Evolutionary conservation across 53 echinoderm and acorn worm species (phyloP), one percentile per base, ranked within the genome.

Genomic region (Mesocentrotus franciscanus): DNA sequence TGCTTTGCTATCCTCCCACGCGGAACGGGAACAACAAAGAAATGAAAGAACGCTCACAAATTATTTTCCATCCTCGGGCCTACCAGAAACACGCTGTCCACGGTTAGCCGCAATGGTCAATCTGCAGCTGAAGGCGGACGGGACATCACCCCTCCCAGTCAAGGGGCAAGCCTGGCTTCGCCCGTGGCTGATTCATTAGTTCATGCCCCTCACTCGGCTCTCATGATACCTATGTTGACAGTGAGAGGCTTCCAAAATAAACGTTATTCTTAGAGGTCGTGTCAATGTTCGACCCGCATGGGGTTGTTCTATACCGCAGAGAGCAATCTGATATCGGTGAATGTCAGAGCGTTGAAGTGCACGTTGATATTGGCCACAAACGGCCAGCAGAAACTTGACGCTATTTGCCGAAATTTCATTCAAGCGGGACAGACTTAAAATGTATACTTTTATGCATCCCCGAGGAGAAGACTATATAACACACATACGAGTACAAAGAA

Each of bases 211-310:
- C 87, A 87, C 18, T 10, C 8, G 36, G 87, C 39, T 58, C 57
- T 87, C 58, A 17, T 58, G 58, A 56, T 56, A 58, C 58, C n/a
- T 59, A 87, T 87, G 81, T 87, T 87, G 87, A 87, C 87, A 87
- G 58, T 56, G 87, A 58, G 87, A 87, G 10, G 87, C 87, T 87
- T 29, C 87, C 29, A 87, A 87, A 87, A 58, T 27, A 87, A 87
- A 87, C 87, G 58, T 87, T 87, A n/a, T 56, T 24, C 26, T 58
- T 58, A 8, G 87, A 87, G 87, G 57, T 87, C 58, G 87, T n/a
- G 57, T 29, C 58, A 87, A 58, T 87, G 58, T 87, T 56, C 58
- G 56, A 87, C 26, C 87, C 87, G 17, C 5, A 20, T 13, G 87
- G 13, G 87, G 10, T 22, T 87, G 58, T n/a, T 39, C 58, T 87